These are phyloP conservation scores for Cryptoblepharus egeriae DNA, from an alignment of 2,797 vertebrate species.

Conservation along the genomic window DNA sequence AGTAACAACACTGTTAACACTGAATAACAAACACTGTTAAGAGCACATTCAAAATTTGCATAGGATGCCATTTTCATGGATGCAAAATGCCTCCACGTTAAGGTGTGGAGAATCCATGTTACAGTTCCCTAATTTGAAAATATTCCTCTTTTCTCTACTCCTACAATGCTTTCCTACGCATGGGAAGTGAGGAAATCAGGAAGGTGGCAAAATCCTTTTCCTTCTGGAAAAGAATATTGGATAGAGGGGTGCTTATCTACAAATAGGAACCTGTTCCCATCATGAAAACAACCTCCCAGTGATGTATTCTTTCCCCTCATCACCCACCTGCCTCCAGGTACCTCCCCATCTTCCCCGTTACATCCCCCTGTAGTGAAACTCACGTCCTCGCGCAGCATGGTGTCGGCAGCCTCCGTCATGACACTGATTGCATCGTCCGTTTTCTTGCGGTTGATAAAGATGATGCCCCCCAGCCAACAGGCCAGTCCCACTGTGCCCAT, in stretches of 20 bases:
- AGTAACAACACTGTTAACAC: too few relatives aligned
- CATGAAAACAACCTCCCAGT: too few relatives aligned
- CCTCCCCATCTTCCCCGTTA: background rate
- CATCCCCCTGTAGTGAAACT: constrained; percentile 21
- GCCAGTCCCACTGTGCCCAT: constrained; percentile 80
- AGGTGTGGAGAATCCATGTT: background rate
- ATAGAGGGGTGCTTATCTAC: background rate
- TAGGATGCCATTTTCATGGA: background rate
- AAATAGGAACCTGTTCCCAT: background rate
- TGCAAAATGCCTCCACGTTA: too few relatives aligned
- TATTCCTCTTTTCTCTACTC: background rate
- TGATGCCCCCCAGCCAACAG: constrained; percentile 81
- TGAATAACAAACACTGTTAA: background rate
- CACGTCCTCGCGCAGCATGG: constrained; percentile 78
- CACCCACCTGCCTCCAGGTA: rapidly evolving
- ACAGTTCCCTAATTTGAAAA: background rate
- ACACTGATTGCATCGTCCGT: constrained; percentile 78
- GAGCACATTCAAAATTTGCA: background rate
- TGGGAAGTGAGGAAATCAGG: background rate
- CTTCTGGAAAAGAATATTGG: background rate
- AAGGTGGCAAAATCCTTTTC: background rate
- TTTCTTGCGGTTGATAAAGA: constrained; percentile 82
- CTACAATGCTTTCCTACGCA: background rate
- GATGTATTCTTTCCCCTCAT: rapidly evolving
- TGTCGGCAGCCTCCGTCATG: constrained; percentile 76